Percentiles rank a stretch among this genome's conserved stretches.
Evolutionary conservation across 2,888 invertebrate species (phyloP).

Genomic region (Leucoma salicis): DNA sequence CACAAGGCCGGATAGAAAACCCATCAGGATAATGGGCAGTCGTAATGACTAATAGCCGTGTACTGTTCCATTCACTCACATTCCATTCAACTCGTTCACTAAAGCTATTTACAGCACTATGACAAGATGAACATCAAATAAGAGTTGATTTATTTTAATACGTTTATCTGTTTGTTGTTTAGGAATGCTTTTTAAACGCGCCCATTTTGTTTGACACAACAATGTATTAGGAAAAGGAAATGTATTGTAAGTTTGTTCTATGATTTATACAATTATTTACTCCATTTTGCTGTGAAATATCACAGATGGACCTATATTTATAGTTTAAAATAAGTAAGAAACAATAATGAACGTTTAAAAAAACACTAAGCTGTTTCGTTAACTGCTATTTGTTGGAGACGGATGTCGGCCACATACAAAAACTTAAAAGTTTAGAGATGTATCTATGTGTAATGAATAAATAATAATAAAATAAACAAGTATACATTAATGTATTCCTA

Average conservation of each 20-base stretch:
- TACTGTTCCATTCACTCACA: conserved; percentile 58
- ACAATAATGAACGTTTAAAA: too few species aligned
- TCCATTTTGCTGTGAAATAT: too few species aligned
- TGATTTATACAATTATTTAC: background rate
- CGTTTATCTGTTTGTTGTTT: conserved; percentile 19
- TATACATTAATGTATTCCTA: too few species aligned
- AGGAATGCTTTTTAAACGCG: conserved; percentile 28
- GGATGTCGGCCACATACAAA: too few species aligned
- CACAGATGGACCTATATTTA: too few species aligned
- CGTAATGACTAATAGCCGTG: conserved; percentile 64
- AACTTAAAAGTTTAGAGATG: too few species aligned
- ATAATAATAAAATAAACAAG: too few species aligned
- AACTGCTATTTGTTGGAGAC: too few species aligned
- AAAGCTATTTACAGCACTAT: conserved; percentile 41
- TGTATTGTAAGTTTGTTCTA: background rate
- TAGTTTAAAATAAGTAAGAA: too few species aligned
- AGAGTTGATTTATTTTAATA: conserved; percentile 35
- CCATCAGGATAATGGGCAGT: conserved; percentile 69
- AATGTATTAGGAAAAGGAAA: background rate
- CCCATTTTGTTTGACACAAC: background rate
- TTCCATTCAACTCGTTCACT: conserved; percentile 51
- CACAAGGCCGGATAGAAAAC: conserved; percentile 62
- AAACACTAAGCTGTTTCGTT: too few species aligned
- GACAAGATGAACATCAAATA: conserved; percentile 32
- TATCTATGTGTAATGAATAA: too few species aligned